phyloP scores from a whole-genome alignment of 1,140 invertebrate species.

The Octopus sinensis region DNA sequence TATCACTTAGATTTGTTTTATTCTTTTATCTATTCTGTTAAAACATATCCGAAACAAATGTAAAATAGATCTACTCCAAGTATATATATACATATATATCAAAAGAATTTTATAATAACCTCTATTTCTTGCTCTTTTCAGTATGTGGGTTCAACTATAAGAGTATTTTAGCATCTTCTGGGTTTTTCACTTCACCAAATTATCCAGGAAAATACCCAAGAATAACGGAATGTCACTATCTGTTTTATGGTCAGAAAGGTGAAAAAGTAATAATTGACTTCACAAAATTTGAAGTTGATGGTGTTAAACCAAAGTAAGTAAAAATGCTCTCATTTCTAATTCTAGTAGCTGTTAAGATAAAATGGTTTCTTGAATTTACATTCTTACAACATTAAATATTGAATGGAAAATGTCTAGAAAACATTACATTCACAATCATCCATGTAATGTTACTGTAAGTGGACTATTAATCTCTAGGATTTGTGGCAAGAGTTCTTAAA shows the following conservation, averaged over 20 bases:
- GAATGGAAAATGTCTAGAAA: too few species aligned
- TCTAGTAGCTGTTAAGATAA: not conserved
- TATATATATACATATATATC: too few species aligned
- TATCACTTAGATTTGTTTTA: too few species aligned
- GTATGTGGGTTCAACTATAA: slow-evolving; percentile 61
- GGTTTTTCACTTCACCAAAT: slow-evolving; percentile 86
- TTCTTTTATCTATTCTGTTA: too few species aligned
- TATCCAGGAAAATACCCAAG: slow-evolving; percentile 88
- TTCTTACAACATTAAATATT: too few species aligned
- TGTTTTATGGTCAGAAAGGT: slow-evolving; percentile 78
- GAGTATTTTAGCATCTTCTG: slow-evolving; percentile 72
- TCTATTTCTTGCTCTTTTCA: slow-evolving; percentile 22
- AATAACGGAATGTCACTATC: slow-evolving; percentile 90
- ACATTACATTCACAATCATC: too few species aligned
- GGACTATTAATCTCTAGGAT: too few species aligned
- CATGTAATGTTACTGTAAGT: too few species aligned
- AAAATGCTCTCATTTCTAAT: not conserved
- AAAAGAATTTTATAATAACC: too few species aligned
- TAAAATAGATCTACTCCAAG: too few species aligned
- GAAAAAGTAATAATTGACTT: slow-evolving; percentile 84
- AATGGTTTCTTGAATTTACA: not conserved
- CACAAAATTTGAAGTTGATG: slow-evolving; percentile 67
- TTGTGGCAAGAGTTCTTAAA: too few species aligned
- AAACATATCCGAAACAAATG: too few species aligned
- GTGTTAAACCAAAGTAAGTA: slow-evolving; percentile 37